Percentiles rank a stretch among this genome's conserved stretches.
phyloP scores from a whole-genome alignment of 37 sponge, comb jelly and placozoan species.

The Halichondria panicea region DNA sequence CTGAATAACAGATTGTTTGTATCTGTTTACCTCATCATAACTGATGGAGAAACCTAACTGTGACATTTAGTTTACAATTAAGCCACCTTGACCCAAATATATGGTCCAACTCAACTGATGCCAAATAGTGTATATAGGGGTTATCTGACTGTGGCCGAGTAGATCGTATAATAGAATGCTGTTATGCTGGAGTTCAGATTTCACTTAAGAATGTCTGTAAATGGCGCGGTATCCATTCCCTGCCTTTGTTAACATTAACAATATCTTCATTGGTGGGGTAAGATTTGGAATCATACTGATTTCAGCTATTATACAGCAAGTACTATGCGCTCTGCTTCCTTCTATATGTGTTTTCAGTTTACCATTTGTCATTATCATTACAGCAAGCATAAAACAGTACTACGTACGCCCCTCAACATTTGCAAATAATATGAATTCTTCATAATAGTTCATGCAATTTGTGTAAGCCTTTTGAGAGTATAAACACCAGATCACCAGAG shows the following conservation, averaged over 20 bases:
- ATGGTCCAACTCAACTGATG: constrained; percentile 34
- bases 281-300: constrained; percentile 35
- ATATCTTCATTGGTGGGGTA: constrained; percentile 36
- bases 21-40: constrained; percentile 29
- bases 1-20: constrained; percentile 29
- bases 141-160: constrained; percentile 7
- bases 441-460: constrained; percentile 44
- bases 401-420: too few relatives aligned
- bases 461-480: constrained; percentile 32
- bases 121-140: constrained; percentile 16
- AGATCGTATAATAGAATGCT: constrained; percentile 31
- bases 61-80: constrained; percentile 8
- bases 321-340: constrained; percentile 35
- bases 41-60: constrained; percentile 3
- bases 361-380: constrained; percentile 36
- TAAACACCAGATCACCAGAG: constrained; percentile 36
- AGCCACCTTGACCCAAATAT: constrained; percentile 44
- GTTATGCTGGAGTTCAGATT: constrained; percentile 31
- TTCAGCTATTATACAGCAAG: constrained; percentile 39
- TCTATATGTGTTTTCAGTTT: constrained; percentile 14
- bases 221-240: constrained; percentile 19
- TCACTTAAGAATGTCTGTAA: constrained; percentile 25
- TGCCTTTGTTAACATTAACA: constrained; percentile 15
- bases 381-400: constrained; percentile 13
- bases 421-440: constrained; percentile 25